Percentiles rank a stretch among this genome's conserved stretches.
Evolutionary conservation across 1,140 invertebrate genomes (phyloP).

Genomic region (Ooceraea biroi): DNA sequence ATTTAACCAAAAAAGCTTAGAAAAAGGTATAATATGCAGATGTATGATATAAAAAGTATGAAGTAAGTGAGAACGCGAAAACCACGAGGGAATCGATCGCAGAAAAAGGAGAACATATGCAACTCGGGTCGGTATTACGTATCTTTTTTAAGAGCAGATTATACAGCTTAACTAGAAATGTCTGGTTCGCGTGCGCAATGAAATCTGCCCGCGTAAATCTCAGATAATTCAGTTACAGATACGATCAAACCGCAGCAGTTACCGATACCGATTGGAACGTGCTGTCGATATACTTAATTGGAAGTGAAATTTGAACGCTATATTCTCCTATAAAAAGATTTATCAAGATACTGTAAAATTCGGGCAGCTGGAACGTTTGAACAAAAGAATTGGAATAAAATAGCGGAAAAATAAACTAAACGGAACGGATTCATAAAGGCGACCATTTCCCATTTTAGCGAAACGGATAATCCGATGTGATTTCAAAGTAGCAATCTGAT

Average conservation of each 20-base stretch:
- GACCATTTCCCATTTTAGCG: not conserved
- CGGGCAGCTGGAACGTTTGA: not conserved
- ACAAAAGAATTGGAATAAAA: constrained; percentile 40
- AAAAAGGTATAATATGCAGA: too few species aligned
- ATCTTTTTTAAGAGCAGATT: constrained; percentile 8
- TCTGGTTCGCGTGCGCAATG: not conserved
- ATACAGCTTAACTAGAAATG: not conserved
- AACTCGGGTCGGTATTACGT: too few species aligned
- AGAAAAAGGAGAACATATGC: too few species aligned
- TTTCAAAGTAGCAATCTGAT: not conserved
- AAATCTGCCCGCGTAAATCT: constrained; percentile 43
- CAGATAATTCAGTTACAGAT: constrained; percentile 55
- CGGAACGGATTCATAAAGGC: constrained; percentile 37
- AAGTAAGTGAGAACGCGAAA: too few species aligned
- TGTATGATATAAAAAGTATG: too few species aligned
- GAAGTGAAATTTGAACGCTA: constrained; percentile 40
- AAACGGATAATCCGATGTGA: constrained; percentile 35
- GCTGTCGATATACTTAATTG: constrained; percentile 54
- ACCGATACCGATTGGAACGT: constrained; percentile 33
- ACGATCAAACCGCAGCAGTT: constrained; percentile 34
- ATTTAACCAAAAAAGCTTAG: too few species aligned
- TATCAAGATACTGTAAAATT: constrained; percentile 38
- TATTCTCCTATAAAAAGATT: constrained; percentile 51
- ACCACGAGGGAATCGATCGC: too few species aligned
- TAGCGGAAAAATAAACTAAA: constrained; percentile 40